Evolutionary conservation across 2,113 vertebrate species (phyloP).

Genomic region (Galemys pyrenaicus): DNA sequence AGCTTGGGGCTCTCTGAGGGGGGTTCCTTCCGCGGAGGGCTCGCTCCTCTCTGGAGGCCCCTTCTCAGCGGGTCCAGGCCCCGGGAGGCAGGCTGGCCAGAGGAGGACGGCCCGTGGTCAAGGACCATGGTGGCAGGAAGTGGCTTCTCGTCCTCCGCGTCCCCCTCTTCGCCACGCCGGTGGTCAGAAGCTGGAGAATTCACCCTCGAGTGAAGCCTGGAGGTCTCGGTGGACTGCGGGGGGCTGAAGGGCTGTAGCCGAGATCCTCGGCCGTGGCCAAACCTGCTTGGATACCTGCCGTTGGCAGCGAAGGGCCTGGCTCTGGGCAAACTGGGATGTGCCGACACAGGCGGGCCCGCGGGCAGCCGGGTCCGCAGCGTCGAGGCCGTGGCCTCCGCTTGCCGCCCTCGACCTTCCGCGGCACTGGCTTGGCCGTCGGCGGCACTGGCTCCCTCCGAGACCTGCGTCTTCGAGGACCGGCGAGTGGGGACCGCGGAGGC

Average conservation of each 20-base stretch:
- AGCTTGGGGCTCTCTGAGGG: conserved; percentile 44
- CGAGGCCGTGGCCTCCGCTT: not conserved
- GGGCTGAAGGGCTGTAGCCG: conserved; percentile 32
- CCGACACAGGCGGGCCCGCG: conserved; percentile 19
- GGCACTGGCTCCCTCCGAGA: not conserved
- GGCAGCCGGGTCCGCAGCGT: conserved; percentile 30
- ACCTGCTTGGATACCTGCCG: conserved; percentile 28
- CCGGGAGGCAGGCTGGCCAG: conserved; percentile 77
- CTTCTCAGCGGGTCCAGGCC: conserved; percentile 72
- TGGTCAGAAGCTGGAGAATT: not conserved
- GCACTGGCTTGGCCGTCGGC: conserved; percentile 10
- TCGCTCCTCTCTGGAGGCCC: conserved; percentile 65
- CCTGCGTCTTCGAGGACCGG: conserved; percentile 55
- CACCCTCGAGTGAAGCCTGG: not conserved
- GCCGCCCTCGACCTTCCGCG: not conserved
- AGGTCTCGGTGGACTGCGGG: not conserved
- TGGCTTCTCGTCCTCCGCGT: conserved; percentile 65
- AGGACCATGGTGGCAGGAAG: conserved; percentile 59
- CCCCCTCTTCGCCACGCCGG: not conserved
- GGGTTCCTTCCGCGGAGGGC: conserved; percentile 56
- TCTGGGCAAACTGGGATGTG: conserved; percentile 52
- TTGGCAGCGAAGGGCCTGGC: conserved; percentile 54
- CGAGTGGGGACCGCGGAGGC: not conserved
- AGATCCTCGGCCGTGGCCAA: not conserved
- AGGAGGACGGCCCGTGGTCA: conserved; percentile 58